Evolutionary conservation across 2,888 invertebrate genomes (phyloP), one percentile per base, ranked within the genome.

Genomic region (Hipparchia semele): DNA sequence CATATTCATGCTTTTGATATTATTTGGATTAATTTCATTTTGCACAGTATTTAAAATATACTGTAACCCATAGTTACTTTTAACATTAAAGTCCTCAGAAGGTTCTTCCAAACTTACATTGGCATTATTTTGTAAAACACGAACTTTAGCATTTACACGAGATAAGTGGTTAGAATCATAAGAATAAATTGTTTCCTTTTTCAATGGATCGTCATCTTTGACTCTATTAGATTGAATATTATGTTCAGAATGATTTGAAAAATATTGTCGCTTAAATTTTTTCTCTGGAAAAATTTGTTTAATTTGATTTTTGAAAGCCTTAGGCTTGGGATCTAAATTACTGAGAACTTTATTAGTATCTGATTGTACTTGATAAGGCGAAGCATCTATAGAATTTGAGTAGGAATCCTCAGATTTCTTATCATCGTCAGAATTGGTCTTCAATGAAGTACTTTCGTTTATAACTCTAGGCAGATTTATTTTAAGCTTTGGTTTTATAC

Each of bases 31-130:
- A 8, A 79, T 74, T 79, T 88, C 84, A 71, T 78, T 79, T 68
- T 85, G 79, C 13, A 86, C 82, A 3, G 83, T 80, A 67, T 85
- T 81, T 70, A 88, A 79, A 78, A 90, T 87, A 77, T 89, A 90
- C 64, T 89, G 82, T 33, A 89, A 77, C 46, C 83, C 87, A 79
- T 84, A 87, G 73, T 85, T 79, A 62, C 73, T 76, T 33, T 70
- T 70, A 12, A 67, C 61, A 58, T 61, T 66, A 62, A 49, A 68
- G 8, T 72, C 68, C 3, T 72, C 51, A 49, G 68, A 45, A 45
- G 39, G 61, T 9, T 49, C 23, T 1, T 53, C 12, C 56, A 60
- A 23, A 4, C 67, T 12, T 54, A 53, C 39, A 12, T 61, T 53
- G 10, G 10, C 6, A 23, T 39, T 68, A 51, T 70, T 67, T 49